phyloP scores from a whole-genome alignment of 2,797 vertebrate species.

The Hephaestus fuliginosus region DNA sequence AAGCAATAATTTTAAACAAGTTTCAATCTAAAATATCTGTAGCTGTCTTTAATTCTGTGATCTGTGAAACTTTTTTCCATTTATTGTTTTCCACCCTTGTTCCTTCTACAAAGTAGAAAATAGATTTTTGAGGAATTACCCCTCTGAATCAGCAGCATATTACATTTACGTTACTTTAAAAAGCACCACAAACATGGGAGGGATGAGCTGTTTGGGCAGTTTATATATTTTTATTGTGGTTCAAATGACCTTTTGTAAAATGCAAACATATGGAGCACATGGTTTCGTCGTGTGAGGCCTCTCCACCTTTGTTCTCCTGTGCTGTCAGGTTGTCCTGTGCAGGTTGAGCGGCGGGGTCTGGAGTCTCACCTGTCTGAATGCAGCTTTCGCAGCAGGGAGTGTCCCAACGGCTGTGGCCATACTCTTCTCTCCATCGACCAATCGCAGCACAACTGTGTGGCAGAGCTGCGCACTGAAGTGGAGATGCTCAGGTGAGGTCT shows the following conservation, averaged over 20 bases:
- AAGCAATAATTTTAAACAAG: neutral
- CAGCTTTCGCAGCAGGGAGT: conserved; percentile 88
- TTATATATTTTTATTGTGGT: no score
- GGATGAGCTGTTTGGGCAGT: no score
- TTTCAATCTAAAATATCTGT: conserved; percentile 5
- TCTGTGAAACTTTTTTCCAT: neutral
- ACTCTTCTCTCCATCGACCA: conserved; percentile 85
- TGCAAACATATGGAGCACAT: neutral
- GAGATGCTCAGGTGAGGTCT: conserved; percentile 87
- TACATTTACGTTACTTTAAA: neutral
- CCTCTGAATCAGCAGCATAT: neutral
- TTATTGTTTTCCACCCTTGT: neutral
- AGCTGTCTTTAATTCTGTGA: conserved; percentile 24
- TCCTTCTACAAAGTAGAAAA: neutral
- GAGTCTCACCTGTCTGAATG: conserved; percentile 90
- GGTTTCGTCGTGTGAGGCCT: neutral
- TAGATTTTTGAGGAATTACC: neutral
- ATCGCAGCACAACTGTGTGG: conserved; percentile 90
- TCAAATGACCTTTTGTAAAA: neutral
- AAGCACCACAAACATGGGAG: no score
- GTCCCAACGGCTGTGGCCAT: conserved; percentile 90
- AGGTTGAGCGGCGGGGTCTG: conserved; percentile 87
- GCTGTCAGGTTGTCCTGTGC: conserved; percentile 86
- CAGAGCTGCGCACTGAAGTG: conserved; percentile 90
- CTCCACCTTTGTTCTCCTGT: conserved; percentile 9